These are phyloP conservation scores for Patella ulyssiponensis DNA, from an alignment of 2,888 invertebrate species.

Conservation along the genomic window DNA sequence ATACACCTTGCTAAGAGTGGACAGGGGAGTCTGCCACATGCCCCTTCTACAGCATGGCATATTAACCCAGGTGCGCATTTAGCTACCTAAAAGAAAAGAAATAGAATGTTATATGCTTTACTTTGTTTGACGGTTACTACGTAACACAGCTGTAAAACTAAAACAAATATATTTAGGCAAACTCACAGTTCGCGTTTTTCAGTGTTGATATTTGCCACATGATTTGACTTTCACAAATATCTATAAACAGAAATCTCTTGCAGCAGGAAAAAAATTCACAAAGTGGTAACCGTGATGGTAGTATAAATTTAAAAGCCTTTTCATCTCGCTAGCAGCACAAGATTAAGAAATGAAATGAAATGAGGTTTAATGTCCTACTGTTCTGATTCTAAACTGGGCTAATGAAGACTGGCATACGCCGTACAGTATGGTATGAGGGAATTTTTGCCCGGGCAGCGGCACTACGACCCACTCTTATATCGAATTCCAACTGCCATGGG, in stretches of 20 bases:
- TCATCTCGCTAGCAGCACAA: too few relatives aligned
- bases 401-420: too few relatives aligned
- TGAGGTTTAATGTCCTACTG: too few relatives aligned
- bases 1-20: background rate
- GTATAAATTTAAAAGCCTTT: too few relatives aligned
- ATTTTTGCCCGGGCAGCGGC: too few relatives aligned
- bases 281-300: too few relatives aligned
- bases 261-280: background rate
- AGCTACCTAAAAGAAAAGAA: background rate
- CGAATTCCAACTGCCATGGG: too few relatives aligned
- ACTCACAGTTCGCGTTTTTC: background rate
- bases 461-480: too few relatives aligned
- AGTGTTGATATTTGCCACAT: too few relatives aligned
- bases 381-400: too few relatives aligned
- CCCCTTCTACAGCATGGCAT: background rate
- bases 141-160: background rate
- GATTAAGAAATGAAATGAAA: too few relatives aligned
- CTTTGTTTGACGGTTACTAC: background rate
- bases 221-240: background rate
- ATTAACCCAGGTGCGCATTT: background rate
- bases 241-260: background rate
- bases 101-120: background rate
- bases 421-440: too few relatives aligned
- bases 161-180: background rate
- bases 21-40: background rate